phyloP scores from a whole-genome alignment of 1,140 invertebrate genomes.

The Trinorchestia longiramus region DNA sequence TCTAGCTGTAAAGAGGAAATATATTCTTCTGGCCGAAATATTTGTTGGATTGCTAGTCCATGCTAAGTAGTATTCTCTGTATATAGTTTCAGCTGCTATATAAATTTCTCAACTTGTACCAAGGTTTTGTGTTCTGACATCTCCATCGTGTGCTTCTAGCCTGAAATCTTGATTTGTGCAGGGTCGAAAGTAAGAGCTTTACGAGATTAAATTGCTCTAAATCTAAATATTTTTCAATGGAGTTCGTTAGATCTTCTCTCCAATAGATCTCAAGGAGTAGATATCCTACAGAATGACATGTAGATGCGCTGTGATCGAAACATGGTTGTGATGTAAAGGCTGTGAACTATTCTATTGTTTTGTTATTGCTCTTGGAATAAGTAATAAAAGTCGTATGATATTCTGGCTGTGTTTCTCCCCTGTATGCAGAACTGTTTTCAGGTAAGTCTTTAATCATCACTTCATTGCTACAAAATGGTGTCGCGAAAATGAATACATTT shows the following conservation, averaged over 20 bases:
- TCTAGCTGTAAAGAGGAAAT: no score
- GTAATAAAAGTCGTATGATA: not conserved
- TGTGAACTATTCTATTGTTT: not conserved
- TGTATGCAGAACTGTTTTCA: not conserved
- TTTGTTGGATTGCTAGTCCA: not conserved
- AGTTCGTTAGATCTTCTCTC: no score
- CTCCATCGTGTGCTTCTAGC: not conserved
- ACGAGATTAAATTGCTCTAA: not conserved
- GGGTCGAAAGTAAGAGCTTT: not conserved
- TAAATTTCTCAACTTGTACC: not conserved
- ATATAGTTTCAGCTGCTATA: no score
- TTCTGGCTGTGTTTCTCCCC: not conserved
- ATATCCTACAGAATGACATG: not conserved
- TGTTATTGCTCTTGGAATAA: not conserved
- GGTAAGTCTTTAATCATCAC: not conserved
- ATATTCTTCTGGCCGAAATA: not conserved
- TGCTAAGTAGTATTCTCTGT: not conserved
- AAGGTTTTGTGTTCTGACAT: not conserved
- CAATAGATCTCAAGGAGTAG: no score
- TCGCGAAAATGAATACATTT: not conserved
- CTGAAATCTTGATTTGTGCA: not conserved
- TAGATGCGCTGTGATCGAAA: not conserved
- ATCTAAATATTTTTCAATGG: no score
- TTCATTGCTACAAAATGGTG: not conserved
- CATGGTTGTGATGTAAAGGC: not conserved